Evolutionary conservation across 2,888 invertebrate species (phyloP).

Genomic region (Frankliniella intonsa): DNA sequence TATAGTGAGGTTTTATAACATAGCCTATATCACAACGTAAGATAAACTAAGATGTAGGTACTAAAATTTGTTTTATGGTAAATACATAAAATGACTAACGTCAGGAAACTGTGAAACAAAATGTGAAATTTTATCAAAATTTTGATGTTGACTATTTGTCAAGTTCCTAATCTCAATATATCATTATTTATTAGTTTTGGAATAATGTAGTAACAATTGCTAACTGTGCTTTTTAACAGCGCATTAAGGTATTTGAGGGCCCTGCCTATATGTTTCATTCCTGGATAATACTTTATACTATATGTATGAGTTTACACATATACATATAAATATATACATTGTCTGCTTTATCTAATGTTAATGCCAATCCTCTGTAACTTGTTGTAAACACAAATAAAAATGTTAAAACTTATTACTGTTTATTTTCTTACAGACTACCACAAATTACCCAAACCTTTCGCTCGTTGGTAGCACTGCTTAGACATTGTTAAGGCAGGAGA

Average conservation of each 20-base stretch:
- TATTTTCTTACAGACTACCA: background rate
- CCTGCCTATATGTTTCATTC: conserved; percentile 23
- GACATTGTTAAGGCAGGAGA: background rate
- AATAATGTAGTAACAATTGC: conserved; percentile 23
- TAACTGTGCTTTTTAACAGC: conserved; percentile 21
- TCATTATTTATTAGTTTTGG: conserved; percentile 27
- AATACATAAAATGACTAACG: conserved; percentile 25
- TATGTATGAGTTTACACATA: conserved; percentile 3
- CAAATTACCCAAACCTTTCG: no score
- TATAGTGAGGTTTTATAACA: conserved; percentile 27
- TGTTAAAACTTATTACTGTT: background rate
- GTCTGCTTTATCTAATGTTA: conserved; percentile 27
- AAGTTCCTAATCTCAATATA: conserved; percentile 22
- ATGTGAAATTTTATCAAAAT: conserved; percentile 24
- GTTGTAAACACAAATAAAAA: conserved; percentile 27
- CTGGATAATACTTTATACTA: conserved; percentile 19
- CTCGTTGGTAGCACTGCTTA: background rate
- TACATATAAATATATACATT: conserved; percentile 12
- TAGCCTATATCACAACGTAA: conserved; percentile 26
- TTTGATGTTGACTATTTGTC: conserved; percentile 17
- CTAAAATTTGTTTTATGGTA: conserved; percentile 27
- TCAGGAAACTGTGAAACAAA: conserved; percentile 25
- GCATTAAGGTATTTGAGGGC: conserved; percentile 17
- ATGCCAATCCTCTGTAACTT: conserved; percentile 26
- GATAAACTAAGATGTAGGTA: conserved; percentile 23